Conservation (phyloP, 2,888 invertebrate species). For the Melinopterus prodromus region DNA sequence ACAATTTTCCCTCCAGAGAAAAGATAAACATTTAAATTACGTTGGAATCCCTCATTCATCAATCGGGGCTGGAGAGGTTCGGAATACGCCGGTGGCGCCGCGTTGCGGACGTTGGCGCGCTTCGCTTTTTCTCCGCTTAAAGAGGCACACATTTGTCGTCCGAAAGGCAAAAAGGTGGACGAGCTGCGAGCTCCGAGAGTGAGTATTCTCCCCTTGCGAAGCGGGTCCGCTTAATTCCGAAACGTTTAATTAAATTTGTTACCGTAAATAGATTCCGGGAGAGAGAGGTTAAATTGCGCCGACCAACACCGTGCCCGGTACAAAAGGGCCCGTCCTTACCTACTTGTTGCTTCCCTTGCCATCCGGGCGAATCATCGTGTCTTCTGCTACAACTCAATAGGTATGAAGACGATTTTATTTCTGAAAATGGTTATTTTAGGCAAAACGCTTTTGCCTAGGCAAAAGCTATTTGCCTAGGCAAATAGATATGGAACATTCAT, state of each 20-base stretch:
- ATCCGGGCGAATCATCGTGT: background rate
- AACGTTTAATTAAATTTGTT: slow-evolving; percentile 4
- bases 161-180: slow-evolving; percentile 4
- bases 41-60: background rate
- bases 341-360: background rate
- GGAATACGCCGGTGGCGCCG: background rate
- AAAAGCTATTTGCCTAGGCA: too few species aligned
- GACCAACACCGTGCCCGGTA: background rate
- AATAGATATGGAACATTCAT: too few species aligned
- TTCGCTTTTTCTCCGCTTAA: background rate
- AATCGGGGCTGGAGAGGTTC: background rate
- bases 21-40: slow-evolving; percentile 26
- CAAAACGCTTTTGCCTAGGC: too few species aligned
- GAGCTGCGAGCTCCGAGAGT: background rate
- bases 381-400: background rate
- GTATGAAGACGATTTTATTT: background rate
- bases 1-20: slow-evolving; percentile 20
- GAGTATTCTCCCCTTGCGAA: background rate
- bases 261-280: background rate
- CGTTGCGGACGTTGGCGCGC: background rate
- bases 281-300: background rate
- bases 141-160: background rate
- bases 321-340: background rate
- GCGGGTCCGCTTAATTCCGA: background rate
- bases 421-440: too few species aligned